Base-by-base conservation (phyloP, 2,113 vertebrate genomes). In the Butorides virescens region DNA sequence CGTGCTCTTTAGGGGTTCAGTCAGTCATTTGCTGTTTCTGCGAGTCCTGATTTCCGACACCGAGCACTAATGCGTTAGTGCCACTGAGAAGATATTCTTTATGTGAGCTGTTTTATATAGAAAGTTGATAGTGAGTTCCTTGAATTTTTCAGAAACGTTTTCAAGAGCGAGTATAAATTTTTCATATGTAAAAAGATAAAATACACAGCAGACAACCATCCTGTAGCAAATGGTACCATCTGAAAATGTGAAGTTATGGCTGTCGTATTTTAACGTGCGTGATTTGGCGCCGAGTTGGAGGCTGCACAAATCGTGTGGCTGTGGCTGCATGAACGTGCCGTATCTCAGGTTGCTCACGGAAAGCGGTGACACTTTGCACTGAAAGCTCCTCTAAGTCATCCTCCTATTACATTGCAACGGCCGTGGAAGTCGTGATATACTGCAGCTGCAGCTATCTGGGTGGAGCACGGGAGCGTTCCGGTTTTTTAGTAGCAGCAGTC, bases 121-220 rank as follows among this genome's bases (percentile, higher is more conserved):
- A 82, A 85, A 74, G 66, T 36, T 61, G 65, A 70, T 66, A 50
- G 90, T 12, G 14, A 96, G 82, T 79, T 91, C 61, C 50, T 82
- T 75, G 83, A 94, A 86, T 93, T 97, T 61, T 61, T 94, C 92
- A 86, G 92, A 79, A 89, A 50, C 32, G 1, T 94, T 93, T 95
- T 87, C n/a, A 65, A 70, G 85, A 96, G 59, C 4, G 5, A 10
- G 23, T 79, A 50, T 91, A 65, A 39, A 29, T 96, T 93, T 95
- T 94, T 93, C 86, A 58, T 81, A 23, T 72, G 44, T 59, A 85
- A 93, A 92, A 42, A 88, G 73, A 71, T 91, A 79, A 95, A 96
- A 15, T 75, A 29, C 4, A 9, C 23, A 44, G 73, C 80, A 94
- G 93, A 78, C 76, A 92, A 25, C 77, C n/a, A 36, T 65, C 86